Percentiles rank a stretch among this genome's conserved stretches.
phyloP scores from a whole-genome alignment of 1,140 invertebrate species.

The Prorops nasuta region DNA sequence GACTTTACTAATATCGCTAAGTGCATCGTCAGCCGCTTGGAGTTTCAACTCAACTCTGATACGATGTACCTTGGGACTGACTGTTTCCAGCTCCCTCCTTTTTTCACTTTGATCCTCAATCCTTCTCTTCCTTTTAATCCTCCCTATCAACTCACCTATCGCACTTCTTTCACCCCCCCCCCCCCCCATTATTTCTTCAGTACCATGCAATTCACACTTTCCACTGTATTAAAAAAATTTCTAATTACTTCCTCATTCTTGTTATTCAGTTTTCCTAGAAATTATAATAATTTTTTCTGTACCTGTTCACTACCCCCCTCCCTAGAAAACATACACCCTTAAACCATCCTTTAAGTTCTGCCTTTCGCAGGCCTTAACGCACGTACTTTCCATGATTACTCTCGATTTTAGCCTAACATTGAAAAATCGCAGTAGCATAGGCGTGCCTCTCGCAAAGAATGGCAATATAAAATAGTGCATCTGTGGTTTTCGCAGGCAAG shows the following conservation, averaged over 20 bases:
- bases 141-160: too few species aligned
- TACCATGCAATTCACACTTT: neutral
- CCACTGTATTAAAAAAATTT: too few species aligned
- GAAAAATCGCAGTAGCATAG: conserved; percentile 18
- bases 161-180: neutral
- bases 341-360: conserved; percentile 6
- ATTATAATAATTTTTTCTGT: too few species aligned
- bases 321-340: neutral
- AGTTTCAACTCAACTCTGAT: conserved; percentile 33
- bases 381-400: conserved; percentile 38
- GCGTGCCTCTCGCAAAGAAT: conserved; percentile 22
- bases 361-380: neutral
- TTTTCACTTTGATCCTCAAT: conserved; percentile 6
- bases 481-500: conserved; percentile 9
- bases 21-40: conserved; percentile 45
- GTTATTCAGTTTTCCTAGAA: too few species aligned
- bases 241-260: too few species aligned
- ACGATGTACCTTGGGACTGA: conserved; percentile 22
- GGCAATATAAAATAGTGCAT: conserved; percentile 21
- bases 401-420: conserved; percentile 33
- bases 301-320: neutral
- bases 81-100: conserved; percentile 13
- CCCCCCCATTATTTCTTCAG: neutral
- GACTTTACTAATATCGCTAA: conserved; percentile 48
- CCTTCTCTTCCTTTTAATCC: neutral